Evolutionary conservation across 2,113 vertebrate species (phyloP).

Genomic region (Pollimyrus isidori): DNA sequence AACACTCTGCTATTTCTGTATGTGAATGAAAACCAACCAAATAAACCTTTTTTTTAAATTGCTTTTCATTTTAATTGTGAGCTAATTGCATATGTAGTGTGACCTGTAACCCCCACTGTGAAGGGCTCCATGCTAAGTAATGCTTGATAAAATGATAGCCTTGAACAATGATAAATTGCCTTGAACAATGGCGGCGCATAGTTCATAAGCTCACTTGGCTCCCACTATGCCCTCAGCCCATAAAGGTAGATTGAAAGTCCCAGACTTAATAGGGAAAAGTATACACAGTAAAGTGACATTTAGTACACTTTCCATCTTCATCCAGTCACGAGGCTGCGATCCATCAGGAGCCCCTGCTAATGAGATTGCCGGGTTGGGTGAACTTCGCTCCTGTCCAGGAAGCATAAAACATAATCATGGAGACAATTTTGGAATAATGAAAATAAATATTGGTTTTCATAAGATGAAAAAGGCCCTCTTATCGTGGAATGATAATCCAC

Average conservation of each 20-base stretch:
- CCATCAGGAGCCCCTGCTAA: constrained; percentile 25
- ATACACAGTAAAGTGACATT: constrained; percentile 11
- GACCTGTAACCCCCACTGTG: neutral
- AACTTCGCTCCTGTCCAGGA: constrained; percentile 27
- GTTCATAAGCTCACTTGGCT: neutral
- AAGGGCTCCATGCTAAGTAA: neutral
- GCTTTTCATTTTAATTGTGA: neutral
- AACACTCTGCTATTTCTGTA: neutral
- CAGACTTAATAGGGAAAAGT: constrained; percentile 8
- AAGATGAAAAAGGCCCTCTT: constrained; percentile 33
- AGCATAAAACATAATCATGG: constrained; percentile 33
- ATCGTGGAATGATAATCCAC: constrained; percentile 34
- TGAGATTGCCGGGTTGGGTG: constrained; percentile 22
- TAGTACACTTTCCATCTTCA: constrained; percentile 10
- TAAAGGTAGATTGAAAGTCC: constrained; percentile 16
- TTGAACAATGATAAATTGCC: neutral
- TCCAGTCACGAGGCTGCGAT: neutral
- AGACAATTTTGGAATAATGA: constrained; percentile 34
- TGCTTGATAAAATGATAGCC: neutral
- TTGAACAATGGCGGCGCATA: neutral
- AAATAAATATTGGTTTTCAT: constrained; percentile 46
- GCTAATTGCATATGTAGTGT: neutral
- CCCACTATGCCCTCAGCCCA: neutral
- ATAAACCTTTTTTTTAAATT: neutral
- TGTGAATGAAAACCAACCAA: neutral